Conservation (phyloP, 2,113 vertebrate species). For the Ophiodon elongatus region DNA sequence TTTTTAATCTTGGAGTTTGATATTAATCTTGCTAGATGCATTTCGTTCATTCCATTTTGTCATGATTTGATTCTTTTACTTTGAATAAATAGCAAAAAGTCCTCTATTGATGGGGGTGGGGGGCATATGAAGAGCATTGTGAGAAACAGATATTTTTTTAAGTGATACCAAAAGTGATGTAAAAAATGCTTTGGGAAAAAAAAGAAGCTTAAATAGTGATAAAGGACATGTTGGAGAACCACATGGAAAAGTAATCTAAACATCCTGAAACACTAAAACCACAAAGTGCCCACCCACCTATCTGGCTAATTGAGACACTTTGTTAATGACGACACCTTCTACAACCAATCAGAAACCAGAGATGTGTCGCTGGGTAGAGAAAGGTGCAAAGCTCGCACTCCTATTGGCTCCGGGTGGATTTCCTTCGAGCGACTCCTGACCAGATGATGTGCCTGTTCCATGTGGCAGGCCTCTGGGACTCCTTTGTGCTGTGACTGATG, state of each 20-base stretch:
- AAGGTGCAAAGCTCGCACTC: constrained; percentile 3
- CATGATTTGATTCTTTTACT: neutral
- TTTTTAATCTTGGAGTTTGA: neutral
- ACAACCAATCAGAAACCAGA: constrained; percentile 49
- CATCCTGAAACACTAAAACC: constrained; percentile 30
- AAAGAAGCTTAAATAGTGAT: too few relatives aligned
- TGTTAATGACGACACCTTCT: neutral
- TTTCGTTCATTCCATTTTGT: neutral
- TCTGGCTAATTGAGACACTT: constrained; percentile 49
- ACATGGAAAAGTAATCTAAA: neutral
- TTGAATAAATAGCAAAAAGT: neutral
- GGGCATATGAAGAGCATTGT: neutral
- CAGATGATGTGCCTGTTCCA: constrained; percentile 74
- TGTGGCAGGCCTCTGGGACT: constrained; percentile 76
- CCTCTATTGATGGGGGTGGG: neutral
- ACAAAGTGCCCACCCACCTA: constrained; percentile 24
- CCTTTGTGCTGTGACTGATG: constrained; percentile 81
- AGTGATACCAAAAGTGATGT: too few relatives aligned
- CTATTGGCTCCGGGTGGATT: constrained; percentile 51
- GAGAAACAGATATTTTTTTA: too few relatives aligned
- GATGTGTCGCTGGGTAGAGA: constrained; percentile 44
- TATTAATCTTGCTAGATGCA: neutral
- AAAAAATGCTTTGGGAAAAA: neutral
- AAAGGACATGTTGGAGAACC: neutral
- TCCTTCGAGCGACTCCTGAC: constrained; percentile 46